Evolutionary conservation across 2,113 vertebrate species (phyloP).

Genomic region (Chelonoidis abingdonii): DNA sequence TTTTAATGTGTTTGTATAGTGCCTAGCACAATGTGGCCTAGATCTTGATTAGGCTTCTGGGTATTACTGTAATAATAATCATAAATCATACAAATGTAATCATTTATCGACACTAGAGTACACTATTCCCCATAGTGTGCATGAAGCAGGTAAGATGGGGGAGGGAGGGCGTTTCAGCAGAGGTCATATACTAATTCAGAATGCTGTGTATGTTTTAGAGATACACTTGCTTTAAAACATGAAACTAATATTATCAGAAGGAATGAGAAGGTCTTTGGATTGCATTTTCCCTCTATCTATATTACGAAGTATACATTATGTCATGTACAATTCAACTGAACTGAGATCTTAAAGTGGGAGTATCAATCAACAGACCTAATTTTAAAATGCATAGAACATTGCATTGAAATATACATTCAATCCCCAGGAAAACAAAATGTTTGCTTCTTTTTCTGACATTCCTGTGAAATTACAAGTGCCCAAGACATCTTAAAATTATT

Average conservation of each 20-base stretch:
- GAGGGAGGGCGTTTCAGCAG: neutral
- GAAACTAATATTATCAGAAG: neutral
- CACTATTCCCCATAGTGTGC: neutral
- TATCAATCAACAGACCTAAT: neutral
- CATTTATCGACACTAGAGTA: neutral
- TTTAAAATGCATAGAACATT: neutral
- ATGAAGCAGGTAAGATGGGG: neutral
- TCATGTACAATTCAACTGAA: neutral
- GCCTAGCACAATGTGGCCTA: neutral
- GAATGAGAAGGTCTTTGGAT: neutral
- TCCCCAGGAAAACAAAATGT: neutral
- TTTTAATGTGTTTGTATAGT: neutral
- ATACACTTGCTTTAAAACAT: neutral
- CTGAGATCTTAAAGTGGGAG: neutral
- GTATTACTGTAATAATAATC: neutral
- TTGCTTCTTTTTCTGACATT: neutral
- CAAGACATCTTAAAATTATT: neutral
- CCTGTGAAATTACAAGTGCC: neutral
- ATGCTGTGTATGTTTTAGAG: neutral
- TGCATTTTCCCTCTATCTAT: neutral
- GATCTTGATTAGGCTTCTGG: neutral
- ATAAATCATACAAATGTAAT: neutral
- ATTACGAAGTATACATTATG: neutral
- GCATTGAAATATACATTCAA: neutral
- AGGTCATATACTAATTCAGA: neutral